A percentile compares a stretch with the other conserved stretches of the same genome.
These are phyloP conservation scores for Aphis craccivora DNA, from an alignment of 1,140 invertebrate genomes.

Conservation along the genomic window DNA sequence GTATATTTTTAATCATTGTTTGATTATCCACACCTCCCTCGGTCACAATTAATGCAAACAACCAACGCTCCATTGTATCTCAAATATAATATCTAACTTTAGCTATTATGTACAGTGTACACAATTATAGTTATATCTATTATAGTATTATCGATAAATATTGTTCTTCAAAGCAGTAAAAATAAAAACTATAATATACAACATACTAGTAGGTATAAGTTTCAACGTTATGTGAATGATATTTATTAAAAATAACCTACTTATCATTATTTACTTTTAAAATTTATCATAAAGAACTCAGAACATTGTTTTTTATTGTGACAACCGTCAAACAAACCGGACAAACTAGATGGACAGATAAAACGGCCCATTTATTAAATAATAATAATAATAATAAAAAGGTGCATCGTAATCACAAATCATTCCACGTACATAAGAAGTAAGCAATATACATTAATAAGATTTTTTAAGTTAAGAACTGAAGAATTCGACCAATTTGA, in stretches of 20 bases:
- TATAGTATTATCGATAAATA: not conserved
- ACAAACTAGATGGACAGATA: conserved; percentile 41
- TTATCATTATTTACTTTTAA: conserved; percentile 32
- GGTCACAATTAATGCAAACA: too few species aligned
- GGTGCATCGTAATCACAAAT: conserved; percentile 20
- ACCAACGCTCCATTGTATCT: not conserved
- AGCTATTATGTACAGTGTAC: not conserved
- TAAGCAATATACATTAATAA: not conserved
- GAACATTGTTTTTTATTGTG: conserved; percentile 27
- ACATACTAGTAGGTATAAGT: not conserved
- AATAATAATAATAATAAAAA: not conserved
- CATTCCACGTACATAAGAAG: conserved; percentile 1
- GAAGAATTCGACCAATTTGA: not conserved
- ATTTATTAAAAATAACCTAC: conserved; percentile 48
- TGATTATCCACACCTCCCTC: too few species aligned
- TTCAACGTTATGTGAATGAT: not conserved
- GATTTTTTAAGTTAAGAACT: not conserved
- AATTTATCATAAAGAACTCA: conserved; percentile 33
- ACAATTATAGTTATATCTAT: not conserved
- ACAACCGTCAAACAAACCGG: conserved; percentile 36
- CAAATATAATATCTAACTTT: not conserved
- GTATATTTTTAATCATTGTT: too few species aligned
- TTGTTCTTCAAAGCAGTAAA: not conserved
- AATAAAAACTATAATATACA: not conserved
- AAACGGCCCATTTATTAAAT: not conserved